Evolutionary conservation across 2,888 invertebrate species (phyloP), one percentile per base, ranked within the genome.

Genomic region (Muscina levida): DNA sequence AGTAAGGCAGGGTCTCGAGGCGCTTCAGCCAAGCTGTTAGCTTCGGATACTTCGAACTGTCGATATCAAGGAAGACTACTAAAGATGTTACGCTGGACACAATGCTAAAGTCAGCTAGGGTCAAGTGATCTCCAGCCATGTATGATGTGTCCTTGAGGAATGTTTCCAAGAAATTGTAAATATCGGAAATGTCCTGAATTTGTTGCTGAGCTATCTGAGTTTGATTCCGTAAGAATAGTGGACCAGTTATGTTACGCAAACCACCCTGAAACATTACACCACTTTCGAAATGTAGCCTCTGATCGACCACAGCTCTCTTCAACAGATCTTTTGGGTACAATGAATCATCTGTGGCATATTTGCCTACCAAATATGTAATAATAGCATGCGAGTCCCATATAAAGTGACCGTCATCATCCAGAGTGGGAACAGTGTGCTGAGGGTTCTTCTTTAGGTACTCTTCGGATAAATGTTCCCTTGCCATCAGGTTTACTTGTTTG

Each of bases 321-420:
- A 84, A 71, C 0, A 84, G 77, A 78, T 88, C 87, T 68, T 87
- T 87, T 13, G 88, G 88, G 73, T 88, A 88, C 0, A 88, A 79
- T 0, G 84, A 59, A 79, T 87, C 88, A 44, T 81, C 76, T 48
- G 85, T 82, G 8, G 74, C 86, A 76, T 85, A 86, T 81, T 88
- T 62, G 84, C 81, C 15, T 17, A 87, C 86, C 75, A 90, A 81
- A 62, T 88, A 89, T 0, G 85, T 77, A 15, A 82, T 84, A 44
- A 89, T 90, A 3, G 90, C 89, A 72, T 89, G 90, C 2, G 89
- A 89, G 39, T 89, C 89, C 85, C 85, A 85, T 22, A 90, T 83
- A 1, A 57, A 79, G 1, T 82, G 79, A 0, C 85, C 88, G 48
- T 84, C 83, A 77, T 89, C 89, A 10, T 87, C 87, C 56, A 90